These are phyloP conservation scores for Pteria penguin DNA, from an alignment of 2,888 invertebrate genomes.

Conservation along the genomic window DNA sequence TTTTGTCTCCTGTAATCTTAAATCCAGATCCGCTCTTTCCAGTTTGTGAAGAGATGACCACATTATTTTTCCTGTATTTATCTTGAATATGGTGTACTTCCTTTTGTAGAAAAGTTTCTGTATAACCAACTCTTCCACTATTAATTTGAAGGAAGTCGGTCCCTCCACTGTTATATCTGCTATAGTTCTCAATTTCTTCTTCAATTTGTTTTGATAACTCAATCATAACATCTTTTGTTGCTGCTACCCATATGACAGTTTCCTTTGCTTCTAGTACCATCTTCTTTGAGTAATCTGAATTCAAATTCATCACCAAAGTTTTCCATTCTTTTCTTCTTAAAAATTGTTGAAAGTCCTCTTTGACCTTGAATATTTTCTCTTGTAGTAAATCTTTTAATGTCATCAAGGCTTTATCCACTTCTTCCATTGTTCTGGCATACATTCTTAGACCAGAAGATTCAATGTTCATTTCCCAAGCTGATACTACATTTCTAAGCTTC, in stretches of 20 bases:
- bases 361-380: constrained; percentile 23
- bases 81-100: constrained; percentile 11
- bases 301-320: neutral
- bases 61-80: neutral
- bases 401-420: constrained; percentile 9
- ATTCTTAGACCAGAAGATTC: constrained; percentile 16
- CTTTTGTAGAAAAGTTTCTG: constrained; percentile 4
- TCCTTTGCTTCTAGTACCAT: neutral
- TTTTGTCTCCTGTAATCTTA: constrained; percentile 30
- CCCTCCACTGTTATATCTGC: constrained; percentile 1
- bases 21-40: neutral
- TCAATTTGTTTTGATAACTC: constrained; percentile 5
- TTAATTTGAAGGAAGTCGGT: constrained; percentile 1
- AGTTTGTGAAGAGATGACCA: constrained; percentile 3
- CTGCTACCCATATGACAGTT: constrained; percentile 12
- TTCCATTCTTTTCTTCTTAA: constrained; percentile 15
- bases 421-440: constrained; percentile 13
- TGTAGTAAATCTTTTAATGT: constrained; percentile 10
- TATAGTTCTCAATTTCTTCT: constrained; percentile 17
- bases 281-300: constrained; percentile 2
- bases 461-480: constrained; percentile 20
- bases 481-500: constrained; percentile 14
- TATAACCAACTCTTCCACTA: constrained; percentile 11
- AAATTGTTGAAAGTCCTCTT: constrained; percentile 11
- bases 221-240: constrained; percentile 24